phyloP scores from a whole-genome alignment of 2,888 invertebrate genomes.

The Melangyna quadrimaculata region DNA sequence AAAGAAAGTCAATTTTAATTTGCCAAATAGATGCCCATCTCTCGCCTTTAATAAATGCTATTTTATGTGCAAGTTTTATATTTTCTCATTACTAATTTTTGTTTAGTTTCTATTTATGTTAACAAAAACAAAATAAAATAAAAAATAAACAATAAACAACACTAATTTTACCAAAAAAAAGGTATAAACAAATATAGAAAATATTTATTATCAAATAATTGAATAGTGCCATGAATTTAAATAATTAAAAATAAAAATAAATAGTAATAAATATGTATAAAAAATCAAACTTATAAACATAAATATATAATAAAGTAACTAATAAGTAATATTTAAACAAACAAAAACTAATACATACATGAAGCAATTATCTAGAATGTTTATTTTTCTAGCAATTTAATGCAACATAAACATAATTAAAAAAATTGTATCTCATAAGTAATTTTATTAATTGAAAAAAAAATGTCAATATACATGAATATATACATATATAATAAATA shows the following conservation, averaged over 20 bases:
- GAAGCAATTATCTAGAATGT: slow-evolving; percentile 78
- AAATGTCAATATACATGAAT: slow-evolving; percentile 68
- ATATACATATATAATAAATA: slow-evolving; percentile 41
- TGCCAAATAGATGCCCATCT: slow-evolving; percentile 59
- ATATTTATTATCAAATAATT: slow-evolving; percentile 69
- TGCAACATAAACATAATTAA: slow-evolving; percentile 66
- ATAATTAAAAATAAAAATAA: slow-evolving; percentile 23
- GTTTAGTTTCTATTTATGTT: slow-evolving; percentile 10
- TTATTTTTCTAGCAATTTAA: slow-evolving; percentile 80
- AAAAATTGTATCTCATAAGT: slow-evolving; percentile 54
- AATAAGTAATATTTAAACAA: slow-evolving; percentile 54
- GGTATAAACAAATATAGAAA: slow-evolving; percentile 42
- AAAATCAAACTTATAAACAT: slow-evolving; percentile 55
- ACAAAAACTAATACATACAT: slow-evolving; percentile 72
- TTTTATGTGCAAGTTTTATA: slow-evolving; percentile 1
- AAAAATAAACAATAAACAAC: slow-evolving; percentile 27
- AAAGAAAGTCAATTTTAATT: slow-evolving; percentile 50
- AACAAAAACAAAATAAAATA: slow-evolving; percentile 11
- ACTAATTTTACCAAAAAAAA: slow-evolving; percentile 42
- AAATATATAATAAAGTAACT: slow-evolving; percentile 17
- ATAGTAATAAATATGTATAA: slow-evolving; percentile 19
- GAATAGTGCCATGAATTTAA: slow-evolving; percentile 69
- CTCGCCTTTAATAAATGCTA: slow-evolving; percentile 36
- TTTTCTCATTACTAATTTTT: not conserved
- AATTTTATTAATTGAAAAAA: slow-evolving; percentile 42